A percentile compares a stretch with the other conserved stretches of the same genome.
Conservation (phyloP, 2,888 invertebrate genomes). For the Heliconius cydno region DNA sequence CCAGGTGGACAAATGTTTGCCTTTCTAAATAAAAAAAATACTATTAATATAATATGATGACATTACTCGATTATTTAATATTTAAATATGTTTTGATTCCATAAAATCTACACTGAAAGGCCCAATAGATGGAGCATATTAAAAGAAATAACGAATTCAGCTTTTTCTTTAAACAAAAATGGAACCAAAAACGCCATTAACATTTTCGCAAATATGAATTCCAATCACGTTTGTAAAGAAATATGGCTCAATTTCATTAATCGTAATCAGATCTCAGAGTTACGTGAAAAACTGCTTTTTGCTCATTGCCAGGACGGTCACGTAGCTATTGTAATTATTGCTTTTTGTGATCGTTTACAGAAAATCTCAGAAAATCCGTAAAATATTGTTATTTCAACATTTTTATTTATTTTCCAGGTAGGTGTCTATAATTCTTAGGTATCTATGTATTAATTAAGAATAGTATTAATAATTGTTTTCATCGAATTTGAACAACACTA, state of each 20-base stretch:
- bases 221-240: constrained; percentile 17
- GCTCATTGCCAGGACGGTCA: constrained; percentile 3
- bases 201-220: constrained; percentile 5
- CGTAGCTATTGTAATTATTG: constrained; percentile 19
- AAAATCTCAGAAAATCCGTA: background rate
- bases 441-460: too few relatives aligned
- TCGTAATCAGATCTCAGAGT: constrained; percentile 10
- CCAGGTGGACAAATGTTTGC: too few relatives aligned
- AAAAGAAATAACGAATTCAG: background rate
- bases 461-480: too few relatives aligned
- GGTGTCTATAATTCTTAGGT: too few relatives aligned
- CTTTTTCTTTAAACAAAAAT: background rate
- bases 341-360: constrained; percentile 16
- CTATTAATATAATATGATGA: too few relatives aligned
- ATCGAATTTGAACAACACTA: too few relatives aligned
- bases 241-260: constrained; percentile 27
- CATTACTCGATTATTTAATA: background rate
- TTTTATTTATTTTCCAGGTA: too few relatives aligned
- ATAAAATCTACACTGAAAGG: background rate
- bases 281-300: constrained; percentile 19
- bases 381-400: background rate
- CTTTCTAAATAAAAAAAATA: too few relatives aligned
- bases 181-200: background rate
- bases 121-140: background rate
- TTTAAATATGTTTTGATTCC: background rate